phyloP scores from a whole-genome alignment of 2,888 invertebrate genomes.

The Himalopsyche kuldschensis region DNA sequence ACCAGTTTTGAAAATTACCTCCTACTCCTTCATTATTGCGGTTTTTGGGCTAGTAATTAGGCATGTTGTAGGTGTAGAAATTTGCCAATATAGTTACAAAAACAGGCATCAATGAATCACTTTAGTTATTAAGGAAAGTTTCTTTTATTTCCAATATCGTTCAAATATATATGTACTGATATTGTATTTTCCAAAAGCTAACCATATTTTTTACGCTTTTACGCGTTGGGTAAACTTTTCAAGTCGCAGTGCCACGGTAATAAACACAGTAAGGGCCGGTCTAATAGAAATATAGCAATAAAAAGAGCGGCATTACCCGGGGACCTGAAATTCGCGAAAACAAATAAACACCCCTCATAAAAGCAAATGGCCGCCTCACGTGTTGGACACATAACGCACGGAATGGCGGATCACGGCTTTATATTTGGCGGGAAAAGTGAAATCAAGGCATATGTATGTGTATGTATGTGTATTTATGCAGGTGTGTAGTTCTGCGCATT shows the following conservation, averaged over 20 bases:
- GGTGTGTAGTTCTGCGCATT: neutral
- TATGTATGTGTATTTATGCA: neutral
- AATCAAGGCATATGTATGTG: neutral
- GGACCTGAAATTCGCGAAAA: conserved; percentile 28
- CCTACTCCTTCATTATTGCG: too few species aligned
- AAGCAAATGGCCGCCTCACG: conserved; percentile 33
- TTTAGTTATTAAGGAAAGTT: too few species aligned
- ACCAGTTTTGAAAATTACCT: too few species aligned
- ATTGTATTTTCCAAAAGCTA: neutral
- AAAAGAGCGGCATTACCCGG: conserved; percentile 23
- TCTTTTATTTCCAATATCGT: too few species aligned
- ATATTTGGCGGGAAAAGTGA: neutral
- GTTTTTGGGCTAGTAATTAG: too few species aligned
- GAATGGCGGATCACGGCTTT: neutral
- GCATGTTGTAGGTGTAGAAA: too few species aligned
- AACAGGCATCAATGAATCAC: too few species aligned
- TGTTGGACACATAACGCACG: conserved; percentile 26
- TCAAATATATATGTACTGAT: too few species aligned
- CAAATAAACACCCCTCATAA: conserved; percentile 35
- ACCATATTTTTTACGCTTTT: conserved; percentile 15
- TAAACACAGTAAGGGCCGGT: conserved; percentile 28
- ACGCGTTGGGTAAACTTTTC: neutral
- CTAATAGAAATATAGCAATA: conserved; percentile 35
- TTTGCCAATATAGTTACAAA: too few species aligned
- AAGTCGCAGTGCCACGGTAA: conserved; percentile 7